Evolutionary conservation across 2,113 vertebrate species (phyloP).

Genomic region (Daubentonia madagascariensis): DNA sequence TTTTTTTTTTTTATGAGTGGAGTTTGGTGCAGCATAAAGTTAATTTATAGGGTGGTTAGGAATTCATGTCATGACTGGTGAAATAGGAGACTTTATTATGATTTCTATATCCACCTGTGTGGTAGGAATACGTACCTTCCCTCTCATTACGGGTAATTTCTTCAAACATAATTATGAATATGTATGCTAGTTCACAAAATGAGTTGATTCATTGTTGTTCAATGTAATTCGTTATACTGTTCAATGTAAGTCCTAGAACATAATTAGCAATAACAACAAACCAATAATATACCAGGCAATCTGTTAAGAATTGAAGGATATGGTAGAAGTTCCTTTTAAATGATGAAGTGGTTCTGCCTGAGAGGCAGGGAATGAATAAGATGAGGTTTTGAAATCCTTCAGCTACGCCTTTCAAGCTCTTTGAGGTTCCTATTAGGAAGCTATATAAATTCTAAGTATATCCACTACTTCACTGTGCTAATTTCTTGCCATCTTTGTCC

Average conservation of each 20-base stretch:
- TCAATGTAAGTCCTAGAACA: conserved; percentile 40
- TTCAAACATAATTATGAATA: conserved; percentile 61
- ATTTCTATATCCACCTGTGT: conserved; percentile 71
- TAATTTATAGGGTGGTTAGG: conserved; percentile 77
- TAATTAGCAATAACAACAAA: conserved; percentile 70
- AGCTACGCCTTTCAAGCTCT: not conserved
- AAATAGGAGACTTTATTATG: conserved; percentile 70
- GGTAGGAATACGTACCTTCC: conserved; percentile 48
- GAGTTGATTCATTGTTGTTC: conserved; percentile 59
- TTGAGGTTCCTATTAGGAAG: not conserved
- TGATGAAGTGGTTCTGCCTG: conserved; percentile 1
- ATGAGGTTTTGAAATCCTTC: conserved; percentile 51
- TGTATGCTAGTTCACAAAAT: conserved; percentile 50
- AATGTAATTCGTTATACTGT: conserved; percentile 37
- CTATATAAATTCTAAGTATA: not conserved
- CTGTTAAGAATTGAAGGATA: conserved; percentile 47
- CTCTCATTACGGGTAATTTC: conserved; percentile 65
- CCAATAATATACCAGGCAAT: conserved; percentile 29
- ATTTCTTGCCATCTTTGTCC: not conserved
- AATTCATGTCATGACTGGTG: conserved; percentile 73
- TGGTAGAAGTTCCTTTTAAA: conserved; percentile 47
- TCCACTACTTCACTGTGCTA: not conserved
- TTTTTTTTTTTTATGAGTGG: conserved; percentile 67
- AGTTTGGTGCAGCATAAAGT: conserved; percentile 70
- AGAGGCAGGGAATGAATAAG: conserved; percentile 31